Conservation (phyloP, 2,797 vertebrate species). For the Microchirus variegatus region DNA sequence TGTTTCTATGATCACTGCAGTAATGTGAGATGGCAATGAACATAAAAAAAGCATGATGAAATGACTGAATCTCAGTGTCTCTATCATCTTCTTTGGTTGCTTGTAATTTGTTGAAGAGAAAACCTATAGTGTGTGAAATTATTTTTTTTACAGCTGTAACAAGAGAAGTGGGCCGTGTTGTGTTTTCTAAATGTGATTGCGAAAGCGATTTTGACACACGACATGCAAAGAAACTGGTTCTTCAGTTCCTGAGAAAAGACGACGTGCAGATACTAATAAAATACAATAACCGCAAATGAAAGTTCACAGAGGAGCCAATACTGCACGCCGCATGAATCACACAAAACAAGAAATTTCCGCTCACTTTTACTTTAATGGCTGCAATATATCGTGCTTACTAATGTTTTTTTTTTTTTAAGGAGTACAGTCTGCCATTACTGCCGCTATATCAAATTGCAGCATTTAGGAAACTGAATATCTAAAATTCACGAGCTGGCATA, state of each 20-base stretch:
- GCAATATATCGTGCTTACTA: too few species aligned
- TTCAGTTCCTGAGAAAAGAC: neutral
- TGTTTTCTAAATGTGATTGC: neutral
- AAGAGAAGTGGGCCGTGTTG: neutral
- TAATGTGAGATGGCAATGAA: neutral
- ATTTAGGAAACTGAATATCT: neutral
- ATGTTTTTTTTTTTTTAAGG: too few species aligned
- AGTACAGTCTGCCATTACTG: too few species aligned
- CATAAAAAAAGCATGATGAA: neutral
- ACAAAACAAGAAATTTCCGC: too few species aligned
- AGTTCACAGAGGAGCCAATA: neutral
- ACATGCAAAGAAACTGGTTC: constrained; percentile 5
- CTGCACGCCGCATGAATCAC: too few species aligned
- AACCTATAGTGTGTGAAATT: neutral
- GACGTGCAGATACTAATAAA: neutral
- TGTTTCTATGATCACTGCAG: neutral
- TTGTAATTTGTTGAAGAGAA: neutral
- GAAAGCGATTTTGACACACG: neutral
- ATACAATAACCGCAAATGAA: neutral
- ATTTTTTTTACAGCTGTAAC: neutral
- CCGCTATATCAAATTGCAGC: neutral
- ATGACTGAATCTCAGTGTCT: neutral
- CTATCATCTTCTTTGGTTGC: neutral
- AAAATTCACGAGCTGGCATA: neutral
- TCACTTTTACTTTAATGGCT: too few species aligned